phyloP scores from a whole-genome alignment of 2,888 invertebrate genomes.

The Orchesella flavescens region DNA sequence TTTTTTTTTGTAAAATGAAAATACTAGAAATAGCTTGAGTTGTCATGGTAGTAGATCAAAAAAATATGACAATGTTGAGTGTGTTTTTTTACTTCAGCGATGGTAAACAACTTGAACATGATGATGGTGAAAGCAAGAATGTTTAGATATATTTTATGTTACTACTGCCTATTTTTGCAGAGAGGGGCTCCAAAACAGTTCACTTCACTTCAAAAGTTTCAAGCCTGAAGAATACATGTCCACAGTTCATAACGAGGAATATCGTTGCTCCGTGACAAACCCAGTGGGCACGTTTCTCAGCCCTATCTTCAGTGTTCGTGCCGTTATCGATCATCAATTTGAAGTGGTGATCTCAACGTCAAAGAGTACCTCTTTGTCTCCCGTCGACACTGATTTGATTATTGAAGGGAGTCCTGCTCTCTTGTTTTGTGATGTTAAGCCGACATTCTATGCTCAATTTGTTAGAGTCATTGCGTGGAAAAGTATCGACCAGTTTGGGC shows the following conservation, averaged over 20 bases:
- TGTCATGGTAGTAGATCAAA: no score
- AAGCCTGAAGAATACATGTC: slow-evolving; percentile 66
- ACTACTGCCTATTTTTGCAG: slow-evolving; percentile 41
- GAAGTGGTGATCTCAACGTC: slow-evolving; percentile 49
- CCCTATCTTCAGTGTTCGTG: slow-evolving; percentile 66
- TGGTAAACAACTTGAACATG: no score
- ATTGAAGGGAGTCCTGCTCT: slow-evolving; percentile 66
- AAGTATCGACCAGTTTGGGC: slow-evolving; percentile 70
- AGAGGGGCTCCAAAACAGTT: slow-evolving; percentile 66
- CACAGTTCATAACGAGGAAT: slow-evolving; percentile 63
- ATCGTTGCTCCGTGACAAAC: slow-evolving; percentile 67
- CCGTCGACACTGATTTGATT: slow-evolving; percentile 19
- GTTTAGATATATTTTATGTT: no score
- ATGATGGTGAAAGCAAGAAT: no score
- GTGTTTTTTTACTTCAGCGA: no score
- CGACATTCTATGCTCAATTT: slow-evolving; percentile 62
- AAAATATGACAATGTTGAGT: no score
- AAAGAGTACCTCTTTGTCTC: not conserved
- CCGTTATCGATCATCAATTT: slow-evolving; percentile 68
- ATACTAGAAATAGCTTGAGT: not conserved
- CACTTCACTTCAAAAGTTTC: slow-evolving; percentile 65
- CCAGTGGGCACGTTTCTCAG: slow-evolving; percentile 67
- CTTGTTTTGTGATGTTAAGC: slow-evolving; percentile 66
- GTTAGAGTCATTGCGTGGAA: slow-evolving; percentile 66
- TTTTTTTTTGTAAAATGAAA: not conserved